Conservation (phyloP, 2,113 vertebrate genomes). For the Oncorhynchus tshawytscha region DNA sequence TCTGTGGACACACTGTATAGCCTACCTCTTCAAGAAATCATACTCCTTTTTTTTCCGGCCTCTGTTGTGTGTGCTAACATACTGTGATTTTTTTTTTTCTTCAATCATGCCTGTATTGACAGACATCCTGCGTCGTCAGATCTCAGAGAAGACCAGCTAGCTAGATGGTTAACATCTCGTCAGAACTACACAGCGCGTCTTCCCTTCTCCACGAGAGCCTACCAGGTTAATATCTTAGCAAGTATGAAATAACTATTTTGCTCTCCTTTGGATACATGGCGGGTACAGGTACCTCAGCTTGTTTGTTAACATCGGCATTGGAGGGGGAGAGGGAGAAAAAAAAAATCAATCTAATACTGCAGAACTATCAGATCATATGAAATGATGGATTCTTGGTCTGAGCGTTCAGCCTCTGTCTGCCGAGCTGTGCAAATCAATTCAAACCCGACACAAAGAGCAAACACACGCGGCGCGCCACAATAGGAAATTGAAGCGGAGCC, state of each 20-base stretch:
- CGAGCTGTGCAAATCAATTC: constrained; percentile 85
- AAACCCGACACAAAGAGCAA: constrained; percentile 84
- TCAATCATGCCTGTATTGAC: not conserved
- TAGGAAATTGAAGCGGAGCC: constrained; percentile 79
- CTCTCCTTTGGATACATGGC: constrained; percentile 64
- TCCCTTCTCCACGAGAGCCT: constrained; percentile 52
- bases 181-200: constrained; percentile 24
- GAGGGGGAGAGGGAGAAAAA: constrained; percentile 56
- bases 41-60: not conserved
- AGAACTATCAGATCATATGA: constrained; percentile 96
- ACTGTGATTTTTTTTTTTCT: too few species aligned
- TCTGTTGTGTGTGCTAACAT: not conserved
- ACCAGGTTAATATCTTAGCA: constrained; percentile 59
- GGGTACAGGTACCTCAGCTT: constrained; percentile 75
- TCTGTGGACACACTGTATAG: not conserved
- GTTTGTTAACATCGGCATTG: constrained; percentile 88
- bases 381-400: constrained; percentile 90
- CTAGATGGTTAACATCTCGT: constrained; percentile 4
- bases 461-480: constrained; percentile 77
- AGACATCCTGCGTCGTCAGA: not conserved
- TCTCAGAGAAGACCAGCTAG: not conserved
- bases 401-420: constrained; percentile 85
- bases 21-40: too few species aligned
- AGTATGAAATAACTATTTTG: constrained; percentile 60
- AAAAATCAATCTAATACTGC: constrained; percentile 92